These are phyloP conservation scores for Drosophila pullipes DNA, from an alignment of 2,888 invertebrate species.

Conservation along the genomic window DNA sequence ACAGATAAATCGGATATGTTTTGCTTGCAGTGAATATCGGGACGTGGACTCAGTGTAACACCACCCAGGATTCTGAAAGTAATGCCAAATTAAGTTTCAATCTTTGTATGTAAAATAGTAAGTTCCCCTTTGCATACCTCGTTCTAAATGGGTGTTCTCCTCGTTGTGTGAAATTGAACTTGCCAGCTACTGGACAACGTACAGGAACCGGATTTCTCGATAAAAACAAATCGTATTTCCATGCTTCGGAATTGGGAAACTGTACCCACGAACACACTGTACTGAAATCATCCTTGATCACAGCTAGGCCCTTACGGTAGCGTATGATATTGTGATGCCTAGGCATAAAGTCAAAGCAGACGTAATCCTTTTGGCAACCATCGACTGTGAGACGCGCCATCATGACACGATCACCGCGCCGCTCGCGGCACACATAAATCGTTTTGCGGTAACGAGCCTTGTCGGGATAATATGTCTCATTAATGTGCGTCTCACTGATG, in stretches of 20 bases:
- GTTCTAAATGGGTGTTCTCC: constrained; percentile 97
- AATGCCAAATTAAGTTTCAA: background rate
- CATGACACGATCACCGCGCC: constrained; percentile 95
- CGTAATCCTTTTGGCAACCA: constrained; percentile 98
- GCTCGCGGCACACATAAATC: constrained; percentile 97
- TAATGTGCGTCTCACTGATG: constrained; percentile 98
- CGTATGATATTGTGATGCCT: constrained; percentile 98
- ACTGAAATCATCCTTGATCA: constrained; percentile 95
- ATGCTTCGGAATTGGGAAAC: constrained; percentile 92
- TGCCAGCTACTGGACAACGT: constrained; percentile 97
- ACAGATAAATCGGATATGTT: constrained; percentile 98
- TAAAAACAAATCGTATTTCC: constrained; percentile 94
- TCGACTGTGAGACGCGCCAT: constrained; percentile 98
- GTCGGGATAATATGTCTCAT: constrained; percentile 97
- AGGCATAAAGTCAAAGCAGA: constrained; percentile 98
- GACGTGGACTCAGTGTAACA: constrained; percentile 96
- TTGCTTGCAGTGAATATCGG: constrained; percentile 95
- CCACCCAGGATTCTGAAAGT: constrained; percentile 93
- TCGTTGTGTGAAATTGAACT: constrained; percentile 96
- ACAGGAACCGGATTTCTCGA: constrained; percentile 96
- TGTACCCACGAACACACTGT: constrained; percentile 98
- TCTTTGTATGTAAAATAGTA: background rate
- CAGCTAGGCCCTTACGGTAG: constrained; percentile 94
- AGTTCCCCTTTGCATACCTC: constrained; percentile 76
- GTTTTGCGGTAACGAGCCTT: constrained; percentile 94